Percentiles rank a stretch among this genome's conserved stretches.
phyloP scores from a whole-genome alignment of 2,113 vertebrate species.

The Thinocorus orbignyianus region DNA sequence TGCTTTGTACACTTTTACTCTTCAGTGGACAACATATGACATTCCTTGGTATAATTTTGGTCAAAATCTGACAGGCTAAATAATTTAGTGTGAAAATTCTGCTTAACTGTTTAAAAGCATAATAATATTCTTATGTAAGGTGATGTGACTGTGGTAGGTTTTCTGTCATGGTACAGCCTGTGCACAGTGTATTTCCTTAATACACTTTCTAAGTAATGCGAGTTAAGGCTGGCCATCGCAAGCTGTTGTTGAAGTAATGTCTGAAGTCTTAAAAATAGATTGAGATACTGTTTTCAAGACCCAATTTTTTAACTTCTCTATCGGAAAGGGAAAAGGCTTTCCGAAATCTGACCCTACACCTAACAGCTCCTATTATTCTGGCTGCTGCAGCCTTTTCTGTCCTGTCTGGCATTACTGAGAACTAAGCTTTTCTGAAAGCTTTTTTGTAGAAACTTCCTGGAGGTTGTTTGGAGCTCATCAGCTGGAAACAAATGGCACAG shows the following conservation, averaged over 20 bases:
- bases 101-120: neutral
- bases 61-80: neutral
- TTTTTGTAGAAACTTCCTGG: neutral
- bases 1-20: neutral
- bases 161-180: neutral
- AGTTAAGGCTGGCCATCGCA: neutral
- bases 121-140: neutral
- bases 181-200: neutral
- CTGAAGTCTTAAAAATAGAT: conserved; percentile 22
- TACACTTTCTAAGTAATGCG: neutral
- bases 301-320: neutral
- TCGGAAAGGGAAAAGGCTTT: neutral
- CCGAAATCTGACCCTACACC: neutral
- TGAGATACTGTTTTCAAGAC: neutral
- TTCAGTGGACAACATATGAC: neutral
- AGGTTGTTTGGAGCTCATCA: neutral
- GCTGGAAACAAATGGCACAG: neutral
- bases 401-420: neutral
- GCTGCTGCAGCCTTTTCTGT: neutral
- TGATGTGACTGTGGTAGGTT: neutral
- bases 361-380: neutral
- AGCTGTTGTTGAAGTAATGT: neutral
- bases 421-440: neutral
- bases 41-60: neutral
- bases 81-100: neutral